Conservation (phyloP, 1,140 invertebrate species). For the Branchinecta lynchi region DNA sequence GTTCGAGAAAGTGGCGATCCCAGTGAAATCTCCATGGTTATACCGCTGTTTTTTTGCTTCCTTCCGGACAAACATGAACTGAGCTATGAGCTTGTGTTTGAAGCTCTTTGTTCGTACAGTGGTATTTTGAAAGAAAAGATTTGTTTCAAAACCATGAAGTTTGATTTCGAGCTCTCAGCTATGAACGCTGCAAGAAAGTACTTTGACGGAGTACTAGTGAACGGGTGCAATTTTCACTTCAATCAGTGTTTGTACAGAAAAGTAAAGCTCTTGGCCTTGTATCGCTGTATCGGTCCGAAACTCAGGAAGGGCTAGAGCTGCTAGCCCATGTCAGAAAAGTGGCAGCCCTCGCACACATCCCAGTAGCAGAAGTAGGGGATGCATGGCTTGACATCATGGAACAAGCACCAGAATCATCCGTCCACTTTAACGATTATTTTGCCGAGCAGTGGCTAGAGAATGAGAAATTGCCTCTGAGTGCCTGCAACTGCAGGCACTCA, state of each 20-base stretch:
- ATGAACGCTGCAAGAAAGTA: conserved; percentile 9
- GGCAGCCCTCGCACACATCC: conserved; percentile 5
- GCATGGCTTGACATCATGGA: conserved; percentile 1
- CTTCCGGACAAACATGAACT: conserved; percentile 4
- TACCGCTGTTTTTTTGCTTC: not conserved
- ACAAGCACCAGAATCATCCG: not conserved
- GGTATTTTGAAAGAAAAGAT: not conserved
- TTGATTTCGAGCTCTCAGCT: not conserved
- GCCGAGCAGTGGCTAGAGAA: conserved; percentile 3
- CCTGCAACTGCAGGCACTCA: conserved; percentile 3
- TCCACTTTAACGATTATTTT: conserved; percentile 2
- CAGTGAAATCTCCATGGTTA: not conserved
- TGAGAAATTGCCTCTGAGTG: conserved; percentile 7
- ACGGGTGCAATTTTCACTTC: not conserved
- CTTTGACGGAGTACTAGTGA: conserved; percentile 5
- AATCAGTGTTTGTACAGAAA: conserved; percentile 10
- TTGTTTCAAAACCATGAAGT: conserved; percentile 8
- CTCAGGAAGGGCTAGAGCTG: not conserved
- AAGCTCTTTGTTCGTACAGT: conserved; percentile 7
- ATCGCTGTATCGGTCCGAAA: conserved; percentile 2
- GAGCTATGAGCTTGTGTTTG: conserved; percentile 4
- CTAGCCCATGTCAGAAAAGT: not conserved
- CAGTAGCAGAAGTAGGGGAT: not conserved
- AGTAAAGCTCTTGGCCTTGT: conserved; percentile 3
- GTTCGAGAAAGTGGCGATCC: conserved; percentile 10